These are phyloP conservation scores for Ginglymostoma cirratum DNA, from an alignment of 2,113 vertebrate species.

Conservation along the genomic window DNA sequence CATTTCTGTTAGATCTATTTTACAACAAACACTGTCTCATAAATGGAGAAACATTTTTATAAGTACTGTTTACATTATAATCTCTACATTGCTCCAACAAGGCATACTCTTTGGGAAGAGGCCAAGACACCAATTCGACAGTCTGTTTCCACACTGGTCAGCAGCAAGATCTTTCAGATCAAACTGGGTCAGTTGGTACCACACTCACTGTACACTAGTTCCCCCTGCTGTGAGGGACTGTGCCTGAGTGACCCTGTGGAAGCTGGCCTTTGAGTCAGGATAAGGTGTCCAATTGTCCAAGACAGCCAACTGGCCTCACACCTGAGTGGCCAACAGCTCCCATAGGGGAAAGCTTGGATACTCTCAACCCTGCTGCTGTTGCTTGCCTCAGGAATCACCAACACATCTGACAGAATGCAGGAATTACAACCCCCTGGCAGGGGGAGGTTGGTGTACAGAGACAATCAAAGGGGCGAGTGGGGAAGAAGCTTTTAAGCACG, in stretches of 20 bases:
- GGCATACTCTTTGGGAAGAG: not conserved
- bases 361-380: not conserved
- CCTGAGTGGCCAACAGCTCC: not conserved
- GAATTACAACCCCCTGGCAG: not conserved
- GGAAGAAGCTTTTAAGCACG: not conserved
- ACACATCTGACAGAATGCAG: not conserved
- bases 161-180: not conserved
- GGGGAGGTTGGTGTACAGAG: not conserved
- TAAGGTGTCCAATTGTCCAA: not conserved
- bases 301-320: not conserved
- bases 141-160: not conserved
- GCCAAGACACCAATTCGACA: not conserved
- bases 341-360: not conserved
- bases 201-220: not conserved
- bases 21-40: not conserved
- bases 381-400: not conserved
- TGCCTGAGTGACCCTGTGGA: not conserved
- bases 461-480: not conserved
- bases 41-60: not conserved
- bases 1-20: not conserved
- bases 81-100: not conserved
- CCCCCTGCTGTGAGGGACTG: not conserved
- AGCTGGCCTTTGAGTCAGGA: not conserved
- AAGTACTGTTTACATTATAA: not conserved
- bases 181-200: not conserved